Percentiles rank a stretch among this genome's conserved stretches.
Conservation (phyloP, 2,113 vertebrate species). For the Tupaia tana region DNA sequence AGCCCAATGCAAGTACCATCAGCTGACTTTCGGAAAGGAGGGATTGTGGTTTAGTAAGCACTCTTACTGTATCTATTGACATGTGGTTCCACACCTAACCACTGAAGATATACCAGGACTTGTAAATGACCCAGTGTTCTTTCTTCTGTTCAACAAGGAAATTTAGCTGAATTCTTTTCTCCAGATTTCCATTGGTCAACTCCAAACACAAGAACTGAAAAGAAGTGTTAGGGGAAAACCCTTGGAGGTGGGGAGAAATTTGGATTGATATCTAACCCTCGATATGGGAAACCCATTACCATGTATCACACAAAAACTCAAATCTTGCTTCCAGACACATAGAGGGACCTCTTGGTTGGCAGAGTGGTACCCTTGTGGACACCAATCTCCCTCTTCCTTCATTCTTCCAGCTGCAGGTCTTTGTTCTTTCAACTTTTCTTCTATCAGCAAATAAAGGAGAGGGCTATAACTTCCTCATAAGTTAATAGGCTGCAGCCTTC, state of each 20-base stretch:
- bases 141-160: conserved; percentile 27
- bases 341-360: background rate
- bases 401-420: background rate
- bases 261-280: background rate
- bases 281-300: background rate
- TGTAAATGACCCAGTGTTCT: background rate
- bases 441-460: background rate
- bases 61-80: background rate
- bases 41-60: background rate
- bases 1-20: background rate
- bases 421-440: background rate
- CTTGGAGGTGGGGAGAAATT: background rate
- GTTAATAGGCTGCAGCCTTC: background rate
- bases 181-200: background rate
- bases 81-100: background rate
- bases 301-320: background rate
- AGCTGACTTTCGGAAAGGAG: background rate
- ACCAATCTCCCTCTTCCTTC: background rate
- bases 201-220: background rate
- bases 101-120: background rate
- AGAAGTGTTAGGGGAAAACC: background rate
- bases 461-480: background rate
- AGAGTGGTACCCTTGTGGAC: background rate
- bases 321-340: background rate
- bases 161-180: background rate